These are phyloP conservation scores for Antennarius striatus DNA, from an alignment of 2,113 vertebrate species.

Conservation along the genomic window DNA sequence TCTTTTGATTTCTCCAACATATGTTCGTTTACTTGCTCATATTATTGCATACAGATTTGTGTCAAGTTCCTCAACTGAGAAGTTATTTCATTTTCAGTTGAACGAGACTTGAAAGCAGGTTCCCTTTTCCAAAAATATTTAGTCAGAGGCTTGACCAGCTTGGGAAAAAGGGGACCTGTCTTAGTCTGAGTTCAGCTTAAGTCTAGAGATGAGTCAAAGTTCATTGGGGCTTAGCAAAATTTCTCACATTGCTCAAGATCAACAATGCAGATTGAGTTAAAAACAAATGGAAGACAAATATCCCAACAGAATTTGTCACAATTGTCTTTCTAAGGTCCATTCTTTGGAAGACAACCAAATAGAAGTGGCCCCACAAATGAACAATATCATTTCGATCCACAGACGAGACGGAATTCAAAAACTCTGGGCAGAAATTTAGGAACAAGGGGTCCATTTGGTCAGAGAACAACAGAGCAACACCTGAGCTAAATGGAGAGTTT, in stretches of 20 bases:
- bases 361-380: conserved; percentile 16
- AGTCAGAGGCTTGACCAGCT: conserved; percentile 48
- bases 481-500: conserved; percentile 43
- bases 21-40: not conserved
- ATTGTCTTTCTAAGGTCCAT: not conserved
- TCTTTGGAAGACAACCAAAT: not conserved
- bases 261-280: conserved; percentile 65
- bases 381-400: conserved; percentile 21
- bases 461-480: conserved; percentile 46
- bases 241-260: conserved; percentile 58
- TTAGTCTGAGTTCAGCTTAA: conserved; percentile 87
- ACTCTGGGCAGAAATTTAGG: conserved; percentile 1
- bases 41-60: not conserved
- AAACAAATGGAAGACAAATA: conserved; percentile 12
- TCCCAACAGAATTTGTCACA: conserved; percentile 3
- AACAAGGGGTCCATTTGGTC: conserved; percentile 54
- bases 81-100: conserved; percentile 11
- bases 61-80: conserved; percentile 21
- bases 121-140: conserved; percentile 27
- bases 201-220: conserved; percentile 89
- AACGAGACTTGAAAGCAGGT: conserved; percentile 32
- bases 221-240: conserved; percentile 79
- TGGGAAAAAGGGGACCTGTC: conserved; percentile 59
- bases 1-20: conserved; percentile 21
- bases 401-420: conserved; percentile 34